Evolutionary conservation across 2,888 invertebrate species (phyloP), one percentile per base, ranked within the genome.

Genomic region (Lumbricus terrestris): DNA sequence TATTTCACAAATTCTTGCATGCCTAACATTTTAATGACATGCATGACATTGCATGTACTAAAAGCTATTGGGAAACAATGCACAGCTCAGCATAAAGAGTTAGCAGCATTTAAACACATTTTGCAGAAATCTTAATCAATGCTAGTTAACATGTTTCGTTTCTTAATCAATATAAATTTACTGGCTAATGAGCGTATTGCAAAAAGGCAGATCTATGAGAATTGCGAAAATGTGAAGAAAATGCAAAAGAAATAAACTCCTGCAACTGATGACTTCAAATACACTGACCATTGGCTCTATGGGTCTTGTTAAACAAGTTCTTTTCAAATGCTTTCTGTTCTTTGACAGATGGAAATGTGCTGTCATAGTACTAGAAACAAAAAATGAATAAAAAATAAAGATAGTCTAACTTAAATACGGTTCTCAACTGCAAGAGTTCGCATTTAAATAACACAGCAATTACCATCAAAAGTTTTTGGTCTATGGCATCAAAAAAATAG

Each of bases 321-420:
- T 99, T 99, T 94, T 99, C 99, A 95, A 99, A 99, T 0, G 97
- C 96, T 94, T 97, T 98, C 95, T 99, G 99, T 94, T 99, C 99
- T 94, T 99, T 99, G 0, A 97, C 96, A 0, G 98, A 97, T 4
- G 98, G 97, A 94, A 99, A 97, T 90, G 97, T 96, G 93, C 97
- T 97, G 95, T 97, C 99, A 93, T 98, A 99, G 95, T 99, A 99
- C 96, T 96, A 93, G 90, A 95, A 93, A 90, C 89, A 4, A 89
- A 37, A 33, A 34, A 47, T 33, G 34, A 38, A 11, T n/a, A 37
- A 34, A 89, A 5, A 40, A 0, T 23, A 89, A 11, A 54, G 8
- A 82, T 8, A 29, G 4, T 54, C 16, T 34, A 82, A 37, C 29
- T 89, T 35, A 33, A 54, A 2, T 89, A n/a, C n/a, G n/a, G 35